Percentiles rank a stretch among this genome's conserved stretches.
Conservation (phyloP, 2,888 invertebrate species). For the Acrobasis repandana region DNA sequence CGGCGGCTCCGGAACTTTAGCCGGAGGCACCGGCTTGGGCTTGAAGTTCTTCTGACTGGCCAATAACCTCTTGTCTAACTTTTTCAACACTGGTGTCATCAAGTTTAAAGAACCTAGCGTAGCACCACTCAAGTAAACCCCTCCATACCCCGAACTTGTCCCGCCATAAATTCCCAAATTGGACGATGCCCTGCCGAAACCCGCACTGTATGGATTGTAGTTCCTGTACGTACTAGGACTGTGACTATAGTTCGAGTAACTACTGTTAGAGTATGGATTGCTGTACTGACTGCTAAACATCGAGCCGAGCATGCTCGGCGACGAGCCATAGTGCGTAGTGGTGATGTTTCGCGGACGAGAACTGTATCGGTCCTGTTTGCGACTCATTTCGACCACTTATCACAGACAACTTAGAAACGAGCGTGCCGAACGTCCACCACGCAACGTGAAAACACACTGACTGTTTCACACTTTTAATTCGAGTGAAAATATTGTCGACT, state of each 20-base stretch:
- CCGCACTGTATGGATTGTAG: slow-evolving; percentile 73
- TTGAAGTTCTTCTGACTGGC: slow-evolving; percentile 79
- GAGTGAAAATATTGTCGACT: slow-evolving; percentile 68
- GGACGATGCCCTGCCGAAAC: slow-evolving; percentile 64
- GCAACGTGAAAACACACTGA: slow-evolving; percentile 70
- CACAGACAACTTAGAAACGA: slow-evolving; percentile 41
- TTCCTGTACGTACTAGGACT: slow-evolving; percentile 68
- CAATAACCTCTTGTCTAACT: slow-evolving; percentile 73
- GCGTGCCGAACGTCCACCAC: slow-evolving; percentile 56
- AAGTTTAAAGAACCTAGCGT: slow-evolving; percentile 83
- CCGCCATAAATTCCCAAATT: slow-evolving; percentile 83
- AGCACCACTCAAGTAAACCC: slow-evolving; percentile 84
- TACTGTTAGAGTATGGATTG: slow-evolving; percentile 62
- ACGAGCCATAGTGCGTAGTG: slow-evolving; percentile 69
- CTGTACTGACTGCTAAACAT: slow-evolving; percentile 67
- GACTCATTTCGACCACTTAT: slow-evolving; percentile 72
- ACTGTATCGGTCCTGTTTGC: slow-evolving; percentile 70
- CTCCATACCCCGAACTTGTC: slow-evolving; percentile 86
- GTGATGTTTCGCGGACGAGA: slow-evolving; percentile 72
- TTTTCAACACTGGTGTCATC: slow-evolving; percentile 79
- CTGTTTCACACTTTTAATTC: slow-evolving; percentile 63
- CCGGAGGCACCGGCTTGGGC: slow-evolving; percentile 67
- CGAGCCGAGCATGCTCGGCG: slow-evolving; percentile 72
- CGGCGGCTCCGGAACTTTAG: slow-evolving; percentile 52
- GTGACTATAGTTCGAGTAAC: slow-evolving; percentile 60